These are phyloP conservation scores for Epinephelus fuscoguttatus DNA, from an alignment of 2,113 vertebrate species.

Conservation along the genomic window DNA sequence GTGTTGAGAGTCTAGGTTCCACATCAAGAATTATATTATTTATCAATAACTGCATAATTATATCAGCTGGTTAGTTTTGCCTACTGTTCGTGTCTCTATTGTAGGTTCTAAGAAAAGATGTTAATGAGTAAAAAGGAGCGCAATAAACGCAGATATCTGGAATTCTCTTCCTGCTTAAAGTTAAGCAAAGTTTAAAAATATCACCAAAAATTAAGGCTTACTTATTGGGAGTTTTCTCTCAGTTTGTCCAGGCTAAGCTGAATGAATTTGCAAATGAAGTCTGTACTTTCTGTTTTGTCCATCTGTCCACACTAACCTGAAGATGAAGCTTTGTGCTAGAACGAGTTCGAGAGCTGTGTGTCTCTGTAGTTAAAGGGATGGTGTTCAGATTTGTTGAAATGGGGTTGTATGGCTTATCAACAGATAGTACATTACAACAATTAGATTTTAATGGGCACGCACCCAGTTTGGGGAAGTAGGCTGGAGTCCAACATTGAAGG, in stretches of 20 bases:
- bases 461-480: too few species aligned
- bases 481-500: too few species aligned
- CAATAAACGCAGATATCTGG: not conserved
- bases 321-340: not conserved
- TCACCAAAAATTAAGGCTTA: too few species aligned
- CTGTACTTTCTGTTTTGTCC: not conserved
- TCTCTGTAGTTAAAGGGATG: too few species aligned
- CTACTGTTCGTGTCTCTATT: not conserved
- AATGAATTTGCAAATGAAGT: not conserved
- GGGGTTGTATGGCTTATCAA: too few species aligned
- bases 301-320: not conserved
- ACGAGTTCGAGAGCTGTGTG: too few species aligned
- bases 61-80: not conserved
- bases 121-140: not conserved
- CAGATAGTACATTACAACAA: too few species aligned
- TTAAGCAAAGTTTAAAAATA: too few species aligned
- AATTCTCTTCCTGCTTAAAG: too few species aligned
- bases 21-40: not conserved
- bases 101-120: not conserved
- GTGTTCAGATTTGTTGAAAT: too few species aligned
- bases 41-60: not conserved
- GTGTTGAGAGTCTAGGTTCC: not conserved
- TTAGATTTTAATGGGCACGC: too few species aligned
- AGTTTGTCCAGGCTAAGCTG: not conserved
- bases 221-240: too few species aligned